These are phyloP conservation scores for Ptilorrhoa leucosticta DNA, from an alignment of 2,113 vertebrate genomes.

Conservation along the genomic window DNA sequence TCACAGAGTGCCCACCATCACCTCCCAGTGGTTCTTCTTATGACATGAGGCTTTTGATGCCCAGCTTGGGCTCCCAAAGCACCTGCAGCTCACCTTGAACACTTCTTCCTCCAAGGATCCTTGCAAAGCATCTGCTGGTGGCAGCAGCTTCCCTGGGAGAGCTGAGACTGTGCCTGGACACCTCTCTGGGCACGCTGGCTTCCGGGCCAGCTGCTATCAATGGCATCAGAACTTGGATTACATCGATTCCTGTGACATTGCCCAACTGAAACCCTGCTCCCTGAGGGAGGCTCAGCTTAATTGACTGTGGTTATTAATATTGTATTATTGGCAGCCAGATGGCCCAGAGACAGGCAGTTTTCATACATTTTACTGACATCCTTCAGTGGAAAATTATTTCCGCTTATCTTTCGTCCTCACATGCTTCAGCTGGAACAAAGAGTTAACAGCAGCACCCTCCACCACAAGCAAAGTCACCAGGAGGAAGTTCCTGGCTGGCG, in stretches of 20 bases:
- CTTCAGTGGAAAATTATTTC: slow-evolving; percentile 39
- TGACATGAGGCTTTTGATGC: not conserved
- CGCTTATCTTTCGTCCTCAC: not conserved
- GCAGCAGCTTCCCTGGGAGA: not conserved
- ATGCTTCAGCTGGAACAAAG: not conserved
- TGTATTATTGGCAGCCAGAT: slow-evolving; percentile 66
- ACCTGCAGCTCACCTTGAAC: not conserved
- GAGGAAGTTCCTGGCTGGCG: not conserved
- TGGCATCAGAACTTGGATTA: slow-evolving; percentile 27
- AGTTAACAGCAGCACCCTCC: not conserved
- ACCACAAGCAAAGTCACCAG: accelerated
- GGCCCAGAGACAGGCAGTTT: slow-evolving; percentile 25
- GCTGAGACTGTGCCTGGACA: not conserved
- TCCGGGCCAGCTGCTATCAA: not conserved
- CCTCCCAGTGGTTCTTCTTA: not conserved
- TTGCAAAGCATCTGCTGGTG: not conserved
- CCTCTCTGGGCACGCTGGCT: not conserved
- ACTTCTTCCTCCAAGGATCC: not conserved
- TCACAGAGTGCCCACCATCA: not conserved
- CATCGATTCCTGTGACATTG: slow-evolving; percentile 32
- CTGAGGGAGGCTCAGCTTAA: slow-evolving; percentile 40
- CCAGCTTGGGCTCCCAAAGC: not conserved
- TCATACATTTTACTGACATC: not conserved
- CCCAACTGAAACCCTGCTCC: slow-evolving; percentile 53
- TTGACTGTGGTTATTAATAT: slow-evolving; percentile 62